Base-by-base conservation (phyloP, 2,113 vertebrate species). In the Enhydra lutris region DNA sequence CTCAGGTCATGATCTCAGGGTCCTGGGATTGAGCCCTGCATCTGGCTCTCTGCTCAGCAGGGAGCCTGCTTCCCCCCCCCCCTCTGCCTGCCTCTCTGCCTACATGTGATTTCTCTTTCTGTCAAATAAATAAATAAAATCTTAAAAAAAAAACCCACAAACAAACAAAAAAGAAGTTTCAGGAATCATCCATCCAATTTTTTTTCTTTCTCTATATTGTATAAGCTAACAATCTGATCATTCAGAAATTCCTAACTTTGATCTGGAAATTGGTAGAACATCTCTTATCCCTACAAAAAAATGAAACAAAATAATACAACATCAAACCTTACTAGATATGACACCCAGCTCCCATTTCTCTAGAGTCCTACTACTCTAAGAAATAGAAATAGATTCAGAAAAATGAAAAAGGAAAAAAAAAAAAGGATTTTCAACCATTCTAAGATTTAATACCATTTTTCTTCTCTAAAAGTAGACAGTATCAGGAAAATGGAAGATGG, bases 271-370 rank as follows among this genome's bases (percentile, higher is more conserved):
- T 89, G n/a, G 13, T 42, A 14, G 24, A 83, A 55, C n/a, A 45
- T 73, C 24, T 86, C 47, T 92, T 92, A 80, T 76, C 78, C 80
- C 78, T 69, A 94, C 15, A 34, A 63, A 84, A 94, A 92, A 85
- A 91, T 24, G 20, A 93, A 93, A 79, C 23, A 82, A 71, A 83
- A 85, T 50, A 61, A 73, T 29, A 81, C 26, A 90, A 36, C 94
- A 84, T 31, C 83, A 95, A 78, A 74, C 50, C 47, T 63, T 52
- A 95, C 55, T 55, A 80, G 24, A 45, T 45, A 83, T 3, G 85
- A 78, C 34, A 63, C 36, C 3, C 5, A 65, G 26, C 11, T 55
- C 63, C 80, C 31, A 39, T 82, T 95, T 89, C 42, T 89, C 78
- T 86, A 17, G 61, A 36, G 24, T 79, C 31, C 65, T 88, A 74